These are phyloP conservation scores for Vanacampus margaritifer DNA, from an alignment of 2,113 vertebrate species.

Conservation along the genomic window DNA sequence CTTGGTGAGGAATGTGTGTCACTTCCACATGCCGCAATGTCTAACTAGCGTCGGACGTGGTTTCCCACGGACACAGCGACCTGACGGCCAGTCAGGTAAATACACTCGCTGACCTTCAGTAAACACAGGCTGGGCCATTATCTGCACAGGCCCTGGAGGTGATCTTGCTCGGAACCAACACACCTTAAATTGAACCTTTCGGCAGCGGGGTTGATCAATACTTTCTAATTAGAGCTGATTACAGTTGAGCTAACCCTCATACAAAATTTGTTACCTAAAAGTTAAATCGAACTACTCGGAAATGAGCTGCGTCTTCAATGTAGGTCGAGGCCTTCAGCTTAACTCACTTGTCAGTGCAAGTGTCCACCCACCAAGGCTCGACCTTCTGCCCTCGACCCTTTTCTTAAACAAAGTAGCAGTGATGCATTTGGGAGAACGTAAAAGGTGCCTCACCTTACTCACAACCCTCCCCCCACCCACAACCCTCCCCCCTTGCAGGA, in stretches of 20 bases:
- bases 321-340: too few relatives aligned
- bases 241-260: neutral
- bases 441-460: slow-evolving; percentile 19
- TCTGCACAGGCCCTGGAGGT: slow-evolving; percentile 10
- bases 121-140: slow-evolving; percentile 45
- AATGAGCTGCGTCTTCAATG: neutral
- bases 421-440: slow-evolving; percentile 13
- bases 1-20: slow-evolving; percentile 26
- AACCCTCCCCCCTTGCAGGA: slow-evolving; percentile 10
- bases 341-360: neutral
- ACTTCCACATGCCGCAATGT: slow-evolving; percentile 23
- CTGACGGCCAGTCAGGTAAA: slow-evolving; percentile 39
- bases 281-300: neutral
- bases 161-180: neutral
- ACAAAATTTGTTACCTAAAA: neutral
- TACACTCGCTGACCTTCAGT: slow-evolving; percentile 31
- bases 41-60: slow-evolving; percentile 9
- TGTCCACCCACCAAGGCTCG: neutral
- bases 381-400: slow-evolving; percentile 20
- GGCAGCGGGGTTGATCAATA: neutral
- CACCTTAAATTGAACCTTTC: slow-evolving; percentile 1
- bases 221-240: neutral
- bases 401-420: slow-evolving; percentile 41
- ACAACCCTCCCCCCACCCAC: slow-evolving; percentile 10
- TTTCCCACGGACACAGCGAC: slow-evolving; percentile 36